These are phyloP conservation scores for Canis aureus DNA, from an alignment of 2,113 vertebrate species.

Conservation along the genomic window DNA sequence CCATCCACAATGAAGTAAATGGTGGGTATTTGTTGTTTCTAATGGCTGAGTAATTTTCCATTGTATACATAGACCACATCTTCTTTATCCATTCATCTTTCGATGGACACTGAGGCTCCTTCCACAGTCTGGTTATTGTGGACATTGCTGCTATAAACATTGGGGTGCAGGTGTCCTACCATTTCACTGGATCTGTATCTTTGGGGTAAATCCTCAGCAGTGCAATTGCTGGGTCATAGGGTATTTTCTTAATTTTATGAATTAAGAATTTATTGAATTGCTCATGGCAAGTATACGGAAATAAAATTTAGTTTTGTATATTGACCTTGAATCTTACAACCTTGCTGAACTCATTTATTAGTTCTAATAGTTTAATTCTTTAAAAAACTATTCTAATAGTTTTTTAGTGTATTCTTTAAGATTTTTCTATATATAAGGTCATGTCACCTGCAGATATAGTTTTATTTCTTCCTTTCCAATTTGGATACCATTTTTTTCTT, in stretches of 20 bases:
- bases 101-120: no score
- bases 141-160: no score
- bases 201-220: no score
- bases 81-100: no score
- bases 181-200: no score
- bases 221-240: no score
- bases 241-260: slow-evolving; percentile 9
- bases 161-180: no score
- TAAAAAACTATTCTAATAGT: neutral
- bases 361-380: neutral
- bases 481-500: neutral
- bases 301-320: slow-evolving; percentile 23
- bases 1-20: no score
- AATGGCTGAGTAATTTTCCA: no score
- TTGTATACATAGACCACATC: no score
- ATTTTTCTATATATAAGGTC: neutral
- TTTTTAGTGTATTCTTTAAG: neutral
- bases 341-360: neutral
- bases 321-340: neutral
- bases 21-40: no score
- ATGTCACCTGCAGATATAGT: neutral
- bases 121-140: no score
- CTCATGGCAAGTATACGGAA: neutral
- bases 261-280: neutral
- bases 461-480: neutral